Percentiles rank a stretch among this genome's conserved stretches.
Conservation (phyloP, 2,888 invertebrate genomes). For the Calliopum simillimum region DNA sequence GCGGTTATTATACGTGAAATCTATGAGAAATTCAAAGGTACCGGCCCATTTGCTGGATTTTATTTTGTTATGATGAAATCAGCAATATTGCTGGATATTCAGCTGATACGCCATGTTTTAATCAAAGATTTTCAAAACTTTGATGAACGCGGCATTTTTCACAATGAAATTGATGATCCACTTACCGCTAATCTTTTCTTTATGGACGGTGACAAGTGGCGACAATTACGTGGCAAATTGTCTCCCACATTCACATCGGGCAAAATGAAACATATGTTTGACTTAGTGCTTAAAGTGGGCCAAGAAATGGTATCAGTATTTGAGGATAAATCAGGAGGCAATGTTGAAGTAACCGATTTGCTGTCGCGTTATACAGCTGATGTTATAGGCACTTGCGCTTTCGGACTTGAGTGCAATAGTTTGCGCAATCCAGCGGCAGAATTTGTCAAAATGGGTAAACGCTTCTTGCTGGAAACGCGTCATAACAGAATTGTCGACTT, state of each 20-base stretch:
- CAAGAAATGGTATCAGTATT: constrained; percentile 50
- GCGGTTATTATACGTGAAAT: no score
- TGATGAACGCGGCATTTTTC: constrained; percentile 51
- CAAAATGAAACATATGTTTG: constrained; percentile 55
- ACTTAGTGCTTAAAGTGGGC: constrained; percentile 46
- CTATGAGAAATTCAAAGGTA: no score
- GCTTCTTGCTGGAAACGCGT: constrained; percentile 44
- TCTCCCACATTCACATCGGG: constrained; percentile 55
- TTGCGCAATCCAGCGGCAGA: constrained; percentile 62
- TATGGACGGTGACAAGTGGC: constrained; percentile 60
- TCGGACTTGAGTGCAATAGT: constrained; percentile 68
- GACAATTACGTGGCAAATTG: constrained; percentile 54
- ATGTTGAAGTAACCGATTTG: constrained; percentile 56
- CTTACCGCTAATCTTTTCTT: constrained; percentile 59
- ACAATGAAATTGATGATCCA: constrained; percentile 58
- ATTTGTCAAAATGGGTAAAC: constrained; percentile 57
- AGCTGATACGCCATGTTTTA: constrained; percentile 53
- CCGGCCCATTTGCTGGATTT: no score
- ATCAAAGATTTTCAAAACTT: constrained; percentile 55
- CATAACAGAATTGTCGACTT: constrained; percentile 44
- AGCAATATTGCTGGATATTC: constrained; percentile 48
- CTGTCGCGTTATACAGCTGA: constrained; percentile 68
- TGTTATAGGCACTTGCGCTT: constrained; percentile 68
- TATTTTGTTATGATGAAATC: constrained; percentile 46
- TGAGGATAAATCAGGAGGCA: background rate